Evolutionary conservation across 2,797 vertebrate species (phyloP).

Genomic region (Myotis daubentonii): DNA sequence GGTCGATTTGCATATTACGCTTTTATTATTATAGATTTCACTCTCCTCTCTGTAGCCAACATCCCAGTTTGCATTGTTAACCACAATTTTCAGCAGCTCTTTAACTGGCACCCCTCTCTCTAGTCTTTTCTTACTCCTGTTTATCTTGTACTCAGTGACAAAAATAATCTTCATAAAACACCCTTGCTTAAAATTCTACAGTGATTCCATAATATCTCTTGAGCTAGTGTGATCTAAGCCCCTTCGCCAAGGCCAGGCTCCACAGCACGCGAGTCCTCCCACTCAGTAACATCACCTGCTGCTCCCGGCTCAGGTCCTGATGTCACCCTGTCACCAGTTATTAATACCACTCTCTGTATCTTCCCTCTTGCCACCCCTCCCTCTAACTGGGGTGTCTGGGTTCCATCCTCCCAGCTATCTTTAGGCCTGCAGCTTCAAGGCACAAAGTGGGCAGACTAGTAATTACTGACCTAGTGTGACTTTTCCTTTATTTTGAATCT

Average conservation of each 20-base stretch:
- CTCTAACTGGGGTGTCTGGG: not conserved
- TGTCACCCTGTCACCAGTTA: not conserved
- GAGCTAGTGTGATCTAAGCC: not conserved
- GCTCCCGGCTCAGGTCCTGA: not conserved
- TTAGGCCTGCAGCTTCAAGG: not conserved
- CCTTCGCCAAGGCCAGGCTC: not conserved
- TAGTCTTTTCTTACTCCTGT: not conserved
- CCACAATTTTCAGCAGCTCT: not conserved
- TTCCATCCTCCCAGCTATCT: not conserved
- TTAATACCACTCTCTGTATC: not conserved
- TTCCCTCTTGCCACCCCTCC: not conserved
- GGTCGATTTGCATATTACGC: too few species aligned
- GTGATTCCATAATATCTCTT: rapidly evolving
- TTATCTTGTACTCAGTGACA: not conserved
- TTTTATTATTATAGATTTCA: not conserved
- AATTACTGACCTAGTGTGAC: not conserved
- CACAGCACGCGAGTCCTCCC: not conserved
- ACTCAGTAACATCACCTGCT: not conserved
- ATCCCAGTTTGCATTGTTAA: not conserved
- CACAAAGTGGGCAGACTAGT: not conserved
- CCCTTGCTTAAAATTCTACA: not conserved
- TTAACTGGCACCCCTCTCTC: not conserved
- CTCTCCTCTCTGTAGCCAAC: not conserved
- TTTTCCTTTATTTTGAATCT: not conserved
- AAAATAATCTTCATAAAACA: not conserved